phyloP scores from a whole-genome alignment of 2,888 invertebrate species.

The Heliconius erato region DNA sequence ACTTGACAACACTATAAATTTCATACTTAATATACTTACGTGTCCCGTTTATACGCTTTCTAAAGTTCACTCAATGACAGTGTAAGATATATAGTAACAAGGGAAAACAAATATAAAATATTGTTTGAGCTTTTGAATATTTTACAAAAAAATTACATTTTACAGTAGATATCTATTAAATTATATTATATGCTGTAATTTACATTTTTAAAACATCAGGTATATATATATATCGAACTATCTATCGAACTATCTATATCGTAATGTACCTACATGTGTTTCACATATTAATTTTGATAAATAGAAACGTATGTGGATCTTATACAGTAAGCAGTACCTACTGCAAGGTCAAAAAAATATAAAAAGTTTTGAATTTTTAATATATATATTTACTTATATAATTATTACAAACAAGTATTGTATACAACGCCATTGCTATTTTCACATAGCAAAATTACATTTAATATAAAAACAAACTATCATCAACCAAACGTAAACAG shows the following conservation, averaged over 20 bases:
- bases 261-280: no score
- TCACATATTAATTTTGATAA: no score
- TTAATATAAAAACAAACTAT: not conserved
- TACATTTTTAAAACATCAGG: not conserved
- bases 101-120: constrained; percentile 6
- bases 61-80: constrained; percentile 42
- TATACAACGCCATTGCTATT: not conserved
- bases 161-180: not conserved
- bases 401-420: not conserved
- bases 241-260: no score
- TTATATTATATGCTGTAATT: not conserved
- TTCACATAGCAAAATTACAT: not conserved
- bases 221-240: not conserved
- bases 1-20: constrained; percentile 50
- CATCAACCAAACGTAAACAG: not conserved
- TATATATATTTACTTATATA: not conserved
- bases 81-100: constrained; percentile 38
- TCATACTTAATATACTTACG: constrained; percentile 53
- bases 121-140: not conserved
- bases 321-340: no score
- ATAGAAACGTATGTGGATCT: no score
- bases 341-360: no score
- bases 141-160: not conserved
- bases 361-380: not conserved
- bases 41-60: constrained; percentile 47